These are phyloP conservation scores for Sigmodon hispidus DNA, from an alignment of 2,113 vertebrate genomes.

Conservation along the genomic window DNA sequence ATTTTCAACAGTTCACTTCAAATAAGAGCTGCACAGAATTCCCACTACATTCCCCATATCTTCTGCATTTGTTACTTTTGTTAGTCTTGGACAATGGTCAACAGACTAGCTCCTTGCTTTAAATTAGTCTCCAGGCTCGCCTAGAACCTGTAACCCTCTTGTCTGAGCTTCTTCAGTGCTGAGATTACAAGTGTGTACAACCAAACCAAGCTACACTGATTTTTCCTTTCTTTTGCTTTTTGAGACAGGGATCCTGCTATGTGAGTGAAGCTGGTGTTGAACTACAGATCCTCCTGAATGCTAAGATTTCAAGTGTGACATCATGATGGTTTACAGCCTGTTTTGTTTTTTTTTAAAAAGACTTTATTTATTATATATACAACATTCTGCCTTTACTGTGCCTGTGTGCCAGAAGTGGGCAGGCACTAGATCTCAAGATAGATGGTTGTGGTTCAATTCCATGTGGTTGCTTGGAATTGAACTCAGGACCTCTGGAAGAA, in stretches of 20 bases:
- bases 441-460: no score
- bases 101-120: not conserved
- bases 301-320: not conserved
- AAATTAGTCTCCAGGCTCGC: no score
- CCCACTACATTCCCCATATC: not conserved
- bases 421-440: no score
- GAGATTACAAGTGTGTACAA: not conserved
- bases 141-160: not conserved
- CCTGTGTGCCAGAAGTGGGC: no score
- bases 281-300: not conserved
- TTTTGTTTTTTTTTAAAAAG: no score
- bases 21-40: constrained; percentile 15
- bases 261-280: not conserved
- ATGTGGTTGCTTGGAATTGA: no score
- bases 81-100: not conserved
- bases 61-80: constrained; percentile 2
- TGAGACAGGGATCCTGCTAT: not conserved
- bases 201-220: not conserved
- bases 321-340: not conserved
- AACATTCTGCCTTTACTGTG: no score
- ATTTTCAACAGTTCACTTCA: constrained; percentile 57
- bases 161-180: not conserved
- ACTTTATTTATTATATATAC: no score
- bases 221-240: not conserved
- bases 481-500: no score